Conservation (phyloP, 1,140 invertebrate species). For the Tetramorium simillimum region DNA sequence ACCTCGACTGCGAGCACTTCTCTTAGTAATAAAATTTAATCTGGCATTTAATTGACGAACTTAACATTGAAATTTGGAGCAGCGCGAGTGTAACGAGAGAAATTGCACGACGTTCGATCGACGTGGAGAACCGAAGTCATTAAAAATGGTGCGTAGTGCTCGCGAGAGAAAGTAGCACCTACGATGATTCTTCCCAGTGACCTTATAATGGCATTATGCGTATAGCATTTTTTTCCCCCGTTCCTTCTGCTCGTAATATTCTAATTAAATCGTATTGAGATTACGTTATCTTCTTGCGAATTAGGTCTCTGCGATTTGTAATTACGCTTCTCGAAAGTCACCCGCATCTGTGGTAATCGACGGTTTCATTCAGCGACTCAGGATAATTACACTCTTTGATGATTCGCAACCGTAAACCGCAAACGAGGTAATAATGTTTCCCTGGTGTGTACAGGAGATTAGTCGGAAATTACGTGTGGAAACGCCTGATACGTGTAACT, state of each 20-base stretch:
- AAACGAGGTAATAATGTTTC: neutral
- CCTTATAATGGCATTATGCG: constrained; percentile 52
- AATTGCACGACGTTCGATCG: neutral
- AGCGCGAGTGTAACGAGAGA: constrained; percentile 9
- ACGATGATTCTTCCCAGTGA: constrained; percentile 48
- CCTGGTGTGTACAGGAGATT: neutral
- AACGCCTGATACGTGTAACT: constrained; percentile 4
- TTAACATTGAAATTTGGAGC: constrained; percentile 10
- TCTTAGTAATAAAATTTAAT: neutral
- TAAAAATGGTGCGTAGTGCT: constrained; percentile 49
- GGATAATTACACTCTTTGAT: neutral
- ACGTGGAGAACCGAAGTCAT: constrained; percentile 19
- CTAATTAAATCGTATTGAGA: constrained; percentile 11
- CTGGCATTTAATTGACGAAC: neutral
- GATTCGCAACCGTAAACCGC: neutral
- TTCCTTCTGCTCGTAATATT: neutral
- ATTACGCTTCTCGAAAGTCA: neutral
- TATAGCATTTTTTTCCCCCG: neutral
- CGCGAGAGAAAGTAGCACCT: constrained; percentile 66
- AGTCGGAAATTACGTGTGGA: neutral
- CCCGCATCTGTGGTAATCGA: neutral
- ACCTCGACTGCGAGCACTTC: neutral
- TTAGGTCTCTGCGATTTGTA: neutral
- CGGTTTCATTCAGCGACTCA: constrained; percentile 7
- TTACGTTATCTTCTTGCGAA: neutral